A percentile compares a stretch with the other conserved stretches of the same genome.
These are phyloP conservation scores for Chrysolina haemoptera DNA, from an alignment of 2,888 invertebrate species.

Conservation along the genomic window DNA sequence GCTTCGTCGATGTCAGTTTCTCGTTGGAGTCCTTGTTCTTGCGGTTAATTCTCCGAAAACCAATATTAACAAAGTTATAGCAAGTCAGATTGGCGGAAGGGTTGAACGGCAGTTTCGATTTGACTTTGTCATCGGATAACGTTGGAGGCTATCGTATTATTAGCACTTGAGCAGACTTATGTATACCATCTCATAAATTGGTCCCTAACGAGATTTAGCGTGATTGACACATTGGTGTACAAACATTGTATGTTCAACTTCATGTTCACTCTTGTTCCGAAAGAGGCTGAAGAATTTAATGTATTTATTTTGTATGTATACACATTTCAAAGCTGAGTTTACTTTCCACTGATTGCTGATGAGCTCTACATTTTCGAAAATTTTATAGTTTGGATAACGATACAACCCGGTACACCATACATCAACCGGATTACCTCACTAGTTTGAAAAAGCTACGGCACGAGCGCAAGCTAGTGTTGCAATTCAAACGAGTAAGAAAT, in stretches of 20 bases:
- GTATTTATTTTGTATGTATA: no score
- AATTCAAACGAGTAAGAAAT: no score
- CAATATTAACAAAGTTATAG: constrained; percentile 31
- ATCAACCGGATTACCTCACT: no score
- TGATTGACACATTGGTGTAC: neutral
- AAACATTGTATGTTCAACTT: neutral
- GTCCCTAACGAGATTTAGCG: neutral
- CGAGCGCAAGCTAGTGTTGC: no score
- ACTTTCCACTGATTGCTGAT: no score
- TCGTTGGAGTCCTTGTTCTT: constrained; percentile 20
- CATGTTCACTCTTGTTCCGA: no score
- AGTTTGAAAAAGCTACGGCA: no score
- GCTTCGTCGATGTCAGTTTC: constrained; percentile 18
- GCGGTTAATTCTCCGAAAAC: constrained; percentile 28
- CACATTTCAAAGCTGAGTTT: no score
- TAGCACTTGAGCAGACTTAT: constrained; percentile 9
- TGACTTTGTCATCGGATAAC: constrained; percentile 23
- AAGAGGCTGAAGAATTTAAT: no score
- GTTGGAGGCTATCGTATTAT: constrained; percentile 11
- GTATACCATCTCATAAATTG: constrained; percentile 10
- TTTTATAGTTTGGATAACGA: no score
- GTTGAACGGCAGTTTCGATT: constrained; percentile 29
- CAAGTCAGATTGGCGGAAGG: constrained; percentile 24
- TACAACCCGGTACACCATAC: no score
- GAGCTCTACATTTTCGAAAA: no score